Base-by-base conservation (phyloP, 2,888 invertebrate genomes). In the Apamea anceps region DNA sequence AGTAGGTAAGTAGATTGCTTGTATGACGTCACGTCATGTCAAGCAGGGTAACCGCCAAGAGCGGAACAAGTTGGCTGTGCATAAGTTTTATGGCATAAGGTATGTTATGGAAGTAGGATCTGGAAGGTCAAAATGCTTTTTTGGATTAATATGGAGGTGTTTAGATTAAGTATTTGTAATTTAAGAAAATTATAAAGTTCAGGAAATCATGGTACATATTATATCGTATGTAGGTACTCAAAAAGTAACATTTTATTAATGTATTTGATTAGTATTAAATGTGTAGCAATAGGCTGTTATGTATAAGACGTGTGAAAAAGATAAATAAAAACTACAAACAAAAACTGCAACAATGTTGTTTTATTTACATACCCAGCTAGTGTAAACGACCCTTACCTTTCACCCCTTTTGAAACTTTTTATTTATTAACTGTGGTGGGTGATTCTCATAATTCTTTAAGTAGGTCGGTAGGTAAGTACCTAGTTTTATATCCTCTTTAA, bases 181-280 rank as follows among this genome's bases (percentile, higher is more conserved):
- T 45, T 77, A 77, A 21, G 84, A 12, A 18, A 63, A 15, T 67
- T 51, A 68, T 18, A 28, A 54, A 45, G n/a, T 37, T 63, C 62
- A 60, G 80, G 80, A 48, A 73, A 85, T 51, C 85, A 85, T 45
- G 72, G 85, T 82, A 72, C 32, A 7, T 62, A n/a, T 32, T 32
- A 25, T 57, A 57, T 57, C 15, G n/a, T 63, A 71, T 42, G n/a
- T 54, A 68, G 71, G 63, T 42, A 80, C 28, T 25, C 60, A 63
- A 84, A 45, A 73, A 15, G 8, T 48, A 13, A 67, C 67, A 25
- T 82, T 76, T 66, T 80, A 57, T 57, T 0, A 60, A 70, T 73
- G 62, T 75, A 60, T 77, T 54, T 68, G n/a, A n/a, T 62, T 79
- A 45, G 15, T 57, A 79, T 66, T 82, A 54, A 65, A 60, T 84